Conservation (phyloP, 2,113 vertebrate genomes). For the Xenopus laevis region DNA sequence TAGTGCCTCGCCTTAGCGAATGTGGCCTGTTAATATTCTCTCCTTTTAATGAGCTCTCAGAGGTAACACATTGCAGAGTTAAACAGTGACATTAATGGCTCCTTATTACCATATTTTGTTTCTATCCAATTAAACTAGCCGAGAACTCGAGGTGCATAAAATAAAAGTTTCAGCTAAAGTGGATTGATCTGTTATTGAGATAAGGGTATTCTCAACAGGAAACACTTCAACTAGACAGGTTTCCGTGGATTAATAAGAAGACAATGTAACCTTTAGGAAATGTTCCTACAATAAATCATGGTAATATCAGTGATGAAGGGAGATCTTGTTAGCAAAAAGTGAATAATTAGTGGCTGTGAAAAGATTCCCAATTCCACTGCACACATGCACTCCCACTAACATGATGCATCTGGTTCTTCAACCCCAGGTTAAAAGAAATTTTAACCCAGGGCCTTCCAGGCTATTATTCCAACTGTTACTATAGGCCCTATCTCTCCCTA, state of each 20-base stretch:
- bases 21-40: constrained; percentile 36
- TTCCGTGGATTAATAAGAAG: constrained; percentile 11
- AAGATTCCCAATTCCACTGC: no score
- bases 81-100: constrained; percentile 43
- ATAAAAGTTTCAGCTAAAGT: constrained; percentile 21
- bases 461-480: no score
- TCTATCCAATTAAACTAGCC: constrained; percentile 38
- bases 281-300: constrained; percentile 10
- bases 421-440: no score
- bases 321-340: neutral
- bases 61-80: constrained; percentile 34
- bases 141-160: constrained; percentile 30
- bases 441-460: no score
- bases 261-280: constrained; percentile 18
- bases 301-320: neutral
- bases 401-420: no score
- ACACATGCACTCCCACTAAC: no score
- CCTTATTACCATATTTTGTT: constrained; percentile 45
- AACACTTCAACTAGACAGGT: neutral
- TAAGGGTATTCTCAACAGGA: constrained; percentile 10
- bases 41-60: constrained; percentile 40
- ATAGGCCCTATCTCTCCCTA: no score
- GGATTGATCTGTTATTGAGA: constrained; percentile 35
- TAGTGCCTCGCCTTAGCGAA: constrained; percentile 17
- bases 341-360: no score